phyloP scores from a whole-genome alignment of 2,113 vertebrate species.

The Indicator indicator region DNA sequence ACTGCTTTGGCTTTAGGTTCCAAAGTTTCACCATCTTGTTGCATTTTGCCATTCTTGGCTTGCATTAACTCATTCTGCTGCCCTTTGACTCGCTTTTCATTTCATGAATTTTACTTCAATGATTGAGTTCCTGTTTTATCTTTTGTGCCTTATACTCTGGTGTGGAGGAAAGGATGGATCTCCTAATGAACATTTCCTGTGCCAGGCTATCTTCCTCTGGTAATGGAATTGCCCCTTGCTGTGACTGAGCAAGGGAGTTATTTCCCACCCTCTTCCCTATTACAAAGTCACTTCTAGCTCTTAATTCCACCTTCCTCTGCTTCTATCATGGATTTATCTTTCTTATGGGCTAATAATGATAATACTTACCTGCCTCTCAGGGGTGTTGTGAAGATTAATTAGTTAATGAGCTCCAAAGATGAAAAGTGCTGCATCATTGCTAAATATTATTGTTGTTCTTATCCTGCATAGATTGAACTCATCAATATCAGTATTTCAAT shows the following conservation, averaged over 20 bases:
- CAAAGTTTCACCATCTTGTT: neutral
- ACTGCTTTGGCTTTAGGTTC: neutral
- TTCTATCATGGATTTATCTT: slow-evolving; percentile 49
- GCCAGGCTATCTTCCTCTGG: neutral
- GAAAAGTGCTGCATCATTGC: slow-evolving; percentile 65
- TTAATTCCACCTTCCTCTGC: slow-evolving; percentile 25
- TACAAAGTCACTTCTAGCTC: slow-evolving; percentile 26
- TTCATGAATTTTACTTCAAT: neutral
- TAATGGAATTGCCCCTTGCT: slow-evolving; percentile 24
- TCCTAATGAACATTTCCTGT: neutral
- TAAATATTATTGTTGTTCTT: slow-evolving; percentile 67
- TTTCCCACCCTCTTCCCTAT: neutral
- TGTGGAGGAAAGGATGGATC: neutral
- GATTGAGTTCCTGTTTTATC: neutral
- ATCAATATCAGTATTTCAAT: slow-evolving; percentile 45
- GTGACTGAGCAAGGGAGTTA: neutral
- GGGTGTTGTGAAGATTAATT: slow-evolving; percentile 68
- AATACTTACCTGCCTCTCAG: slow-evolving; percentile 63
- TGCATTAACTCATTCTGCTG: neutral
- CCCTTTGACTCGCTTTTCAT: neutral
- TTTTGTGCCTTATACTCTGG: neutral
- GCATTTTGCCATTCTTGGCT: neutral
- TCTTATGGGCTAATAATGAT: slow-evolving; percentile 61
- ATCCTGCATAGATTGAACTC: slow-evolving; percentile 38
- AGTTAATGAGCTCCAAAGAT: slow-evolving; percentile 64